A percentile compares a stretch with the other conserved stretches of the same genome.
Evolutionary conservation across 92 coral and sea anemone species (phyloP).

Genomic region (Muricea muricata): DNA sequence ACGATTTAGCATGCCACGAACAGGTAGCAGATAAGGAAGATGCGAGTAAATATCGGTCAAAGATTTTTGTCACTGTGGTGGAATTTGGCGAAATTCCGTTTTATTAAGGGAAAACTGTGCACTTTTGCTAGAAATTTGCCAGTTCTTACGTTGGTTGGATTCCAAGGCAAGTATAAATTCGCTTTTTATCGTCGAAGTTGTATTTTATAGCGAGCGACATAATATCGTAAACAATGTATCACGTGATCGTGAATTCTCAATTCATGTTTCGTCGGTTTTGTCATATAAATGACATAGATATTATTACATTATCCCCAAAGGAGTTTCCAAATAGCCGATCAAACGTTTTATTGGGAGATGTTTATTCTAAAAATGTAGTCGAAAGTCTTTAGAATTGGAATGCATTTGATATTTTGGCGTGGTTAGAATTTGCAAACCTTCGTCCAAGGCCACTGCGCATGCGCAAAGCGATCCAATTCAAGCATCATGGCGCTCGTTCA

Average conservation of each 20-base stretch:
- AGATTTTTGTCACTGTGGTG: not conserved
- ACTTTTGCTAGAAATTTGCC: not conserved
- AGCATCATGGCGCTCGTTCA: conserved; percentile 57
- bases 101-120: not conserved
- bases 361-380: not conserved
- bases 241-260: conserved; percentile 7
- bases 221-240: not conserved
- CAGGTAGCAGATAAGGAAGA: conserved; percentile 1
- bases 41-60: not conserved
- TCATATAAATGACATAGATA: not conserved
- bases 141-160: not conserved
- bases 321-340: not conserved
- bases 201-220: not conserved
- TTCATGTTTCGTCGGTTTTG: not conserved
- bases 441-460: conserved; percentile 3
- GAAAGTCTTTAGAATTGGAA: not conserved
- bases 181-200: not conserved
- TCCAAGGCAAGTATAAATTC: not conserved
- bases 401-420: not conserved
- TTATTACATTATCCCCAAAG: not conserved
- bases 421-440: conserved; percentile 4
- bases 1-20: not conserved
- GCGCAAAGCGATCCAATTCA: conserved; percentile 43
- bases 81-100: not conserved
- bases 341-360: not conserved